Conservation (phyloP, 2,113 vertebrate genomes). For the Eurystomus gularis region DNA sequence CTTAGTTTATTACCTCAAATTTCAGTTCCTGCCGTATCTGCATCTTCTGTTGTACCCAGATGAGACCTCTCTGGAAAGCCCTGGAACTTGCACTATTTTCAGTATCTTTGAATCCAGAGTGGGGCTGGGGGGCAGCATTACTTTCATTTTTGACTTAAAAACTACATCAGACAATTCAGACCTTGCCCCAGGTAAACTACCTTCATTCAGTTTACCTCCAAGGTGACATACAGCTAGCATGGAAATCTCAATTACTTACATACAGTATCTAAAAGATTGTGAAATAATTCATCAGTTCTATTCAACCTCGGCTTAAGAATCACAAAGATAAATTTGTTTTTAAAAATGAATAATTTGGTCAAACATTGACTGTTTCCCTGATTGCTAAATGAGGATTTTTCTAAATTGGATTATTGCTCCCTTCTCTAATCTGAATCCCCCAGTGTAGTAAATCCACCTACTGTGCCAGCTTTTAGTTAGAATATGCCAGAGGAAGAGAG, state of each 20-base stretch:
- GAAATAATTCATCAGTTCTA: neutral
- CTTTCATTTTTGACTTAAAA: neutral
- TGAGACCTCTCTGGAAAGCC: neutral
- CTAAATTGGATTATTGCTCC: neutral
- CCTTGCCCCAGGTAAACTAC: neutral
- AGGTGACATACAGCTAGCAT: neutral
- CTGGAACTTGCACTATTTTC: neutral
- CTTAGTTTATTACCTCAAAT: neutral
- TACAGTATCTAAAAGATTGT: neutral
- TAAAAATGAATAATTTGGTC: neutral
- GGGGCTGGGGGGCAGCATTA: neutral
- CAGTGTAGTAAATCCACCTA: neutral
- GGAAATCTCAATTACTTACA: neutral
- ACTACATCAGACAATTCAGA: neutral
- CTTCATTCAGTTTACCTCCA: neutral
- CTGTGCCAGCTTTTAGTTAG: neutral
- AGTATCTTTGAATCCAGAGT: neutral
- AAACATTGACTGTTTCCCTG: neutral
- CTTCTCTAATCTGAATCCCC: neutral
- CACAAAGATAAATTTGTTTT: neutral
- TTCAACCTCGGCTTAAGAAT: neutral
- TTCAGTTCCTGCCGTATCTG: rapidly evolving
- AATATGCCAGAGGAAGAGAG: neutral
- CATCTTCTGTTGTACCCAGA: neutral
- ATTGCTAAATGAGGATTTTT: neutral